These are phyloP conservation scores for Nothocercus julius DNA, from an alignment of 2,113 vertebrate genomes.

Conservation along the genomic window DNA sequence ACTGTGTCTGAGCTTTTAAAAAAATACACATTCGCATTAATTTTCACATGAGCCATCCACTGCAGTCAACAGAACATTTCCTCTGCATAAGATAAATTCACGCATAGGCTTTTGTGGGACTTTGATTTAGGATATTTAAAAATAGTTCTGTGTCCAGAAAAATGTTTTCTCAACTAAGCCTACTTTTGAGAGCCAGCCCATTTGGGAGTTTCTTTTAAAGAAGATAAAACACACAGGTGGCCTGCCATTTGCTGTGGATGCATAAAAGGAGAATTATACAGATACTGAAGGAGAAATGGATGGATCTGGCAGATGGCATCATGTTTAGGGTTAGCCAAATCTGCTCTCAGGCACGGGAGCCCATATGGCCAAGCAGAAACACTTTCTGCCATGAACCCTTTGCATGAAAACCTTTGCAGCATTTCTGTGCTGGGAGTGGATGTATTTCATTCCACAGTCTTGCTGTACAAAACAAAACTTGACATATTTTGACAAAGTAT, in stretches of 20 bases:
- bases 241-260: conserved; percentile 51
- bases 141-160: background rate
- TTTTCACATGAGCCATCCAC: background rate
- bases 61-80: background rate
- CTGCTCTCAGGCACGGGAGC: conserved; percentile 26
- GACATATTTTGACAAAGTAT: background rate
- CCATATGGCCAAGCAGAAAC: conserved; percentile 51
- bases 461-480: background rate
- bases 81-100: background rate
- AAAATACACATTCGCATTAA: background rate
- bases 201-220: background rate
- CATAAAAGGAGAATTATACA: conserved; percentile 37
- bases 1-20: background rate
- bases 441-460: background rate
- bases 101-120: accelerated
- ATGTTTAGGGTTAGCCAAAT: conserved; percentile 58
- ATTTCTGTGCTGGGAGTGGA: background rate
- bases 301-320: conserved; percentile 38
- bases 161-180: conserved; percentile 5
- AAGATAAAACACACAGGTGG: conserved; percentile 7
- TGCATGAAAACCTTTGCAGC: background rate
- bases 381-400: conserved; percentile 35
- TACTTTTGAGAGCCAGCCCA: background rate
- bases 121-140: background rate
- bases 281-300: conserved; percentile 27